These are phyloP conservation scores for Palythoa grandiflora DNA, from an alignment of 92 coral and sea anemone species.

Conservation along the genomic window DNA sequence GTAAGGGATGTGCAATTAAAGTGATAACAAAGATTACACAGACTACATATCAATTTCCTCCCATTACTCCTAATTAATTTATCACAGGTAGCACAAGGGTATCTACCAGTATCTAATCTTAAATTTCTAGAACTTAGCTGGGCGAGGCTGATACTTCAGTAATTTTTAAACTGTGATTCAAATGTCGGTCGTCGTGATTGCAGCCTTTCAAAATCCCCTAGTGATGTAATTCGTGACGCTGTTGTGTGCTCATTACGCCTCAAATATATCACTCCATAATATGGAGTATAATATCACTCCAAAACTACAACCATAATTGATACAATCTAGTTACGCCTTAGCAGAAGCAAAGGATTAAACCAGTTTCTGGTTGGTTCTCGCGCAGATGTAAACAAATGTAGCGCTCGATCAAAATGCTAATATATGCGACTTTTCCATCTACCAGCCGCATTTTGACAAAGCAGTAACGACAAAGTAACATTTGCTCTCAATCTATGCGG, in stretches of 20 bases:
- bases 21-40: constrained; percentile 41
- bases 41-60: constrained; percentile 48
- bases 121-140: constrained; percentile 49
- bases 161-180: neutral
- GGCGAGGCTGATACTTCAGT: constrained; percentile 19
- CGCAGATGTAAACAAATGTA: too few species aligned
- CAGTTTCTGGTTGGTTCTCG: neutral
- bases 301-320: too few species aligned
- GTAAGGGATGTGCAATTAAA: constrained; percentile 64
- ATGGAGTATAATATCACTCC: too few species aligned
- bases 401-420: too few species aligned
- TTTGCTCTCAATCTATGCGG: too few species aligned
- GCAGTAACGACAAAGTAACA: too few species aligned
- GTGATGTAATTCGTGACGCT: neutral
- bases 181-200: neutral
- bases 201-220: neutral
- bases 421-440: too few species aligned
- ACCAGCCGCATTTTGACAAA: too few species aligned
- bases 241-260: neutral
- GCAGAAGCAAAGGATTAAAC: too few species aligned
- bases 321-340: too few species aligned
- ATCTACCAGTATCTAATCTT: neutral
- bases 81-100: constrained; percentile 18
- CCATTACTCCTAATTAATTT: constrained; percentile 56
- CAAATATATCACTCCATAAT: constrained; percentile 1